Base-by-base conservation (phyloP, 2,888 invertebrate species). In the Drepanosiphum platanoidis region DNA sequence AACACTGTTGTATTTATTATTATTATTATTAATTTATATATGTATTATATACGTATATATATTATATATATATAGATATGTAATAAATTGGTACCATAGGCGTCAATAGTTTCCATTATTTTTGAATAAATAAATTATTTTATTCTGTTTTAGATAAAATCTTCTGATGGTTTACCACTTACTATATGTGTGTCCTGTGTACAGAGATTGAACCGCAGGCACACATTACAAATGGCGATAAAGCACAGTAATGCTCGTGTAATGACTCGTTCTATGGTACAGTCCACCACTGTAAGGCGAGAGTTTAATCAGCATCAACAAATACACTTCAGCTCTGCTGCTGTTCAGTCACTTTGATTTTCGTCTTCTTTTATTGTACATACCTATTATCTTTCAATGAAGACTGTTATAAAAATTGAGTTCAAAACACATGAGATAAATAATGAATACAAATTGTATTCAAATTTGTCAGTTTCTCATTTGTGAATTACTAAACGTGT, bases 181-280 rank as follows among this genome's bases (percentile, higher is more conserved):
- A 91, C 91, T 39, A 91, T 92, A 74, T 92, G 92, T 88, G 89
- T 92, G 87, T 90, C 91, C 87, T 92, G 92, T 88, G 91, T 92
- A 86, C 90, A 91, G 86, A 90, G 91, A 87, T 88, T 92, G 88
- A 91, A 92, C 77, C 84, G 84, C 36, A 84, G 84, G 30, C 84
- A 88, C 18, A 68, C 68, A 22, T 77, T 84, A 58, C 84, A 84
- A 77, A 84, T 84, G 84, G 68, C 75, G 15, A 70, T 84, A 68
- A 84, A 84, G 13, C 39, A 77, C 39, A 77, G 42, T 42, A 61
- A 13, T 83, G 34, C 66, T 66, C 74, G 75, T 61, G 4, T 75
- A 39, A 22, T 68, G 11, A 8, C 75, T 66, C 83, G 52, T 52
- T 7, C 27, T 22, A 75, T 15, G 30, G 68, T 52, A 58, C 58